Conservation (phyloP, 2,888 invertebrate species). For the Trissoscelio sp. region DNA sequence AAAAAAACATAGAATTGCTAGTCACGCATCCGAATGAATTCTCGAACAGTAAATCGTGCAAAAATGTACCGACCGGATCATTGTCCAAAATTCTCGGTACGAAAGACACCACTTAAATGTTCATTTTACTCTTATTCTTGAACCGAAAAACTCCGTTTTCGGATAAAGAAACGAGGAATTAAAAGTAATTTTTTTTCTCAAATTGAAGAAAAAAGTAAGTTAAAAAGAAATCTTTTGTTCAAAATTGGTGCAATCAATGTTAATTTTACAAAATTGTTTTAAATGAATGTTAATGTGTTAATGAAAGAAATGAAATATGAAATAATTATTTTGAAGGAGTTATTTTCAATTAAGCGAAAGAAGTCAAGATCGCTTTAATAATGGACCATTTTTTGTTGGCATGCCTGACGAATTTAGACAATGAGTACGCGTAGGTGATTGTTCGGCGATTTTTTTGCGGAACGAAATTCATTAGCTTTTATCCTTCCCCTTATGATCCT, state of each 20-base stretch:
- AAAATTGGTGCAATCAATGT: too few species aligned
- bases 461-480: slow-evolving; percentile 50
- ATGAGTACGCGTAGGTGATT: slow-evolving; percentile 33
- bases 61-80: slow-evolving; percentile 26
- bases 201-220: too few species aligned
- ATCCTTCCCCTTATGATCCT: slow-evolving; percentile 48
- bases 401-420: slow-evolving; percentile 18
- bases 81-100: slow-evolving; percentile 46
- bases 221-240: too few species aligned
- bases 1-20: slow-evolving; percentile 46
- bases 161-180: too few species aligned
- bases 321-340: neutral
- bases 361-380: slow-evolving; percentile 33
- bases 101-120: too few species aligned
- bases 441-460: slow-evolving; percentile 31
- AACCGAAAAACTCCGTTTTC: too few species aligned
- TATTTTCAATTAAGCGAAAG: slow-evolving; percentile 35
- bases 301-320: too few species aligned
- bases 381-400: slow-evolving; percentile 18
- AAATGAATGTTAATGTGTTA: too few species aligned
- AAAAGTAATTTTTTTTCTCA: too few species aligned
- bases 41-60: slow-evolving; percentile 41
- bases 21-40: slow-evolving; percentile 55
- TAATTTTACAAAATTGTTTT: neutral
- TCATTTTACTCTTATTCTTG: too few species aligned